A percentile compares a stretch with the other conserved stretches of the same genome.
These are phyloP conservation scores for Drosophila meridionalis DNA, from an alignment of 2,888 invertebrate genomes.

Conservation along the genomic window DNA sequence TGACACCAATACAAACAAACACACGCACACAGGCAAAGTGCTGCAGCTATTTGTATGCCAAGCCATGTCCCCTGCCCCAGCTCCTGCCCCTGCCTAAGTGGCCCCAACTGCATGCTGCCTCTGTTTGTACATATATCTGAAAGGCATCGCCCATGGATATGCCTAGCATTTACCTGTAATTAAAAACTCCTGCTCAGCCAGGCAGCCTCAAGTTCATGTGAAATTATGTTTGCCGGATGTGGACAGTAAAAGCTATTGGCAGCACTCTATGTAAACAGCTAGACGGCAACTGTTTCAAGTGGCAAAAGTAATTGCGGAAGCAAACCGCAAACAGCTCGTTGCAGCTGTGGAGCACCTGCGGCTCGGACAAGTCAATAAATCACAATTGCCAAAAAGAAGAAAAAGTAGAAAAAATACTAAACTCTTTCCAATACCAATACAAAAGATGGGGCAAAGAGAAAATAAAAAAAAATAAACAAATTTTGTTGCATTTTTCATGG, in stretches of 20 bases:
- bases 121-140: slow-evolving; percentile 19
- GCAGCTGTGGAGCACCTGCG: slow-evolving; percentile 48
- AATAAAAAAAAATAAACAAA: not conserved
- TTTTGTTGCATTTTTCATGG: slow-evolving; percentile 19
- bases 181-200: slow-evolving; percentile 34
- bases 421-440: not conserved
- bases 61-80: slow-evolving; percentile 17
- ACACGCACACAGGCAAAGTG: slow-evolving; percentile 38
- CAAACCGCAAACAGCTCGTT: slow-evolving; percentile 27
- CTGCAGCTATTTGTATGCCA: slow-evolving; percentile 49
- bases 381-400: slow-evolving; percentile 30
- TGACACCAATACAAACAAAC: slow-evolving; percentile 54
- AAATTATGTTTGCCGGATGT: slow-evolving; percentile 66
- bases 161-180: slow-evolving; percentile 50
- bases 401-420: not conserved
- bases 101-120: slow-evolving; percentile 23
- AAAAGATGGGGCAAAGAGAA: not conserved
- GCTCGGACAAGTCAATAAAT: slow-evolving; percentile 66
- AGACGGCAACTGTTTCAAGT: slow-evolving; percentile 38
- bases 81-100: slow-evolving; percentile 28
- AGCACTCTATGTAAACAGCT: slow-evolving; percentile 11
- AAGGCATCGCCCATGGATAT: slow-evolving; percentile 66
- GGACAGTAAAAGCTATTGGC: slow-evolving; percentile 48
- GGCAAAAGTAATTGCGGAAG: slow-evolving; percentile 68
- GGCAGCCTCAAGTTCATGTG: slow-evolving; percentile 26